These are phyloP conservation scores for Caenorhabditis brenneri DNA, from an alignment of 1,140 invertebrate genomes.

Conservation along the genomic window DNA sequence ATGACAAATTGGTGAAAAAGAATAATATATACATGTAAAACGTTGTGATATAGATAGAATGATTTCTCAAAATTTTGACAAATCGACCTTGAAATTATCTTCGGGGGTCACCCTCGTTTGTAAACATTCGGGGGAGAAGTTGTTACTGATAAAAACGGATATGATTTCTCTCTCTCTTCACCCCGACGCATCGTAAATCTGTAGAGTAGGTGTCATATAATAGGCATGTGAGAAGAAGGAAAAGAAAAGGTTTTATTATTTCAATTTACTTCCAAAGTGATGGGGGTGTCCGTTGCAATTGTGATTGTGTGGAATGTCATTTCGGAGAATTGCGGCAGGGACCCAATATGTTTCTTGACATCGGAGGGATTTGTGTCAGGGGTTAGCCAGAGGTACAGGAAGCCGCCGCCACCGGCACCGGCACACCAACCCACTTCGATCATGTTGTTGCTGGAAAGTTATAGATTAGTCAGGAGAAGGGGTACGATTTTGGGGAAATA, in stretches of 20 bases:
- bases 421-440: neutral
- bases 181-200: neutral
- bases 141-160: constrained; percentile 37
- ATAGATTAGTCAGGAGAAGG: neutral
- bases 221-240: constrained; percentile 16
- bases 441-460: no score
- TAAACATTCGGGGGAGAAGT: constrained; percentile 4
- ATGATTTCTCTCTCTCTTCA: neutral
- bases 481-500: no score
- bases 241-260: neutral
- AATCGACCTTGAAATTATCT: constrained; percentile 35
- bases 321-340: neutral
- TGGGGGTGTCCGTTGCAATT: neutral
- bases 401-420: neutral
- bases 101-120: neutral
- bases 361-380: neutral
- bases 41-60: no score
- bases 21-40: neutral
- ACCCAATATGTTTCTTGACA: neutral
- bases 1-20: no score
- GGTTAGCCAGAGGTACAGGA: neutral
- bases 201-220: constrained; percentile 39
- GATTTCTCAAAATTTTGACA: constrained; percentile 23
- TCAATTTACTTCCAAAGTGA: neutral
- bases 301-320: neutral